Percentiles rank a stretch among this genome's conserved stretches.
Conservation (phyloP, 1,140 invertebrate species). For the Neodiprion lecontei region DNA sequence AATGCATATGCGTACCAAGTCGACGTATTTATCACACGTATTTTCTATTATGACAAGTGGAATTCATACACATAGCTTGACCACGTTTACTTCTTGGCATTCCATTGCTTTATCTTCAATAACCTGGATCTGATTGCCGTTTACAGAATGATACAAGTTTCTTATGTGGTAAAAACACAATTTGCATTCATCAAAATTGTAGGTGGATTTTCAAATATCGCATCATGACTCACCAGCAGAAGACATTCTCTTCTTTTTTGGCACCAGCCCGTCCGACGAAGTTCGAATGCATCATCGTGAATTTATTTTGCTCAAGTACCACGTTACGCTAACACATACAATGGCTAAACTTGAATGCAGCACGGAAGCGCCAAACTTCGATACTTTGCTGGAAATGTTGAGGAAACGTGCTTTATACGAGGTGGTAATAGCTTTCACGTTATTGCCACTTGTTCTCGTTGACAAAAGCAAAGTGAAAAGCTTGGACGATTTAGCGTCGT, state of each 20-base stretch:
- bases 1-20: too few species aligned
- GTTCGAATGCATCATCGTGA: constrained; percentile 44
- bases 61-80: too few species aligned
- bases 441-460: constrained; percentile 43
- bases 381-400: constrained; percentile 46
- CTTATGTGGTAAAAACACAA: too few species aligned
- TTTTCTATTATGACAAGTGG: too few species aligned
- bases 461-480: constrained; percentile 37
- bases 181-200: background rate
- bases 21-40: too few species aligned
- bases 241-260: constrained; percentile 64
- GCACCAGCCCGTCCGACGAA: constrained; percentile 51
- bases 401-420: constrained; percentile 42
- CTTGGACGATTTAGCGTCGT: constrained; percentile 41
- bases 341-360: constrained; percentile 53
- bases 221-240: constrained; percentile 58
- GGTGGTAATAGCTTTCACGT: constrained; percentile 37
- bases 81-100: too few species aligned
- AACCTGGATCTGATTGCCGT: too few species aligned
- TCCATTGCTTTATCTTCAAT: too few species aligned
- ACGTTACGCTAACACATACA: constrained; percentile 39
- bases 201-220: constrained; percentile 65
- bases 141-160: too few species aligned
- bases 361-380: constrained; percentile 51
- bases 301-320: constrained; percentile 54